These are phyloP conservation scores for Pteria penguin DNA, from an alignment of 2,888 invertebrate genomes.

Conservation along the genomic window DNA sequence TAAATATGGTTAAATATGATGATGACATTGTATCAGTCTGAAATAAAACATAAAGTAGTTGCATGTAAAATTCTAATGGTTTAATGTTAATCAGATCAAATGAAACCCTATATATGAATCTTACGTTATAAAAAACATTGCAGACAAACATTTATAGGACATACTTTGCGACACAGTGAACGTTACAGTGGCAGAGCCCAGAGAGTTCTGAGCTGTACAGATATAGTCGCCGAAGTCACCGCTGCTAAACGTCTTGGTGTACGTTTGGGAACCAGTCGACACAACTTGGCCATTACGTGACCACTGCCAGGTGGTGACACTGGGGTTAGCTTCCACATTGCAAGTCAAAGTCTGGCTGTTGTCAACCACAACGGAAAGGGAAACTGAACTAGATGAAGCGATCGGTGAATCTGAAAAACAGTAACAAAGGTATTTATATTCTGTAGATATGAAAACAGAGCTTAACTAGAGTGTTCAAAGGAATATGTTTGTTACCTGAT, in stretches of 20 bases:
- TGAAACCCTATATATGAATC: too few species aligned
- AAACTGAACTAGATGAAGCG: background rate
- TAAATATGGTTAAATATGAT: too few species aligned
- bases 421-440: too few species aligned
- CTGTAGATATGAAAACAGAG: too few species aligned
- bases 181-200: constrained; percentile 1
- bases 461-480: too few species aligned
- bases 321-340: background rate
- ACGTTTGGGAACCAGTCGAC: background rate
- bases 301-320: background rate
- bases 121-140: too few species aligned
- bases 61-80: background rate
- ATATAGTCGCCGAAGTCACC: constrained; percentile 22
- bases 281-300: background rate
- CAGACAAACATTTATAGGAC: too few species aligned
- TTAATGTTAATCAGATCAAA: background rate
- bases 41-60: background rate
- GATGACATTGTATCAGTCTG: too few species aligned
- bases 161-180: constrained; percentile 32
- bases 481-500: too few species aligned
- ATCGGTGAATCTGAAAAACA: background rate
- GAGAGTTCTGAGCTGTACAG: constrained; percentile 33
- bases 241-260: background rate
- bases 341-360: background rate
- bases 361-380: background rate